Evolutionary conservation across 2,113 vertebrate genomes (phyloP).

Genomic region (Columbina picui): DNA sequence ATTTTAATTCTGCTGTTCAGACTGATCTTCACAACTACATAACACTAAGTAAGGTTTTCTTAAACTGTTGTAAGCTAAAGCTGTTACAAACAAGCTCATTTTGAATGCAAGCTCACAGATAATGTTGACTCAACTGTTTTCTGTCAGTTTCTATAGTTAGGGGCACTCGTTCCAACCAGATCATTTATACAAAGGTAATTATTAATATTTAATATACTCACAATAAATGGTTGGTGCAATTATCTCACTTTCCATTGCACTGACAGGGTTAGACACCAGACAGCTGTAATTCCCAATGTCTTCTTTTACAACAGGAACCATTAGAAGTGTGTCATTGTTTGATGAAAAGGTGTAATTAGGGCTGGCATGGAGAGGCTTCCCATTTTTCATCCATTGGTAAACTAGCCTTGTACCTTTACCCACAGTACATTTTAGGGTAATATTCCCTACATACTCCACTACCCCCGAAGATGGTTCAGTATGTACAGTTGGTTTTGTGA

Average conservation of each 20-base stretch:
- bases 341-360: slow-evolving; percentile 70
- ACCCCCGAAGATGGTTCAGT: slow-evolving; percentile 75
- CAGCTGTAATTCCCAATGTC: slow-evolving; percentile 83
- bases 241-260: slow-evolving; percentile 75
- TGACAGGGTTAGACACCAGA: slow-evolving; percentile 77
- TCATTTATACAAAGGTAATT: background rate
- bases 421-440: slow-evolving; percentile 77
- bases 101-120: background rate
- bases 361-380: slow-evolving; percentile 47
- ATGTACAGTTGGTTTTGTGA: slow-evolving; percentile 71
- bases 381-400: slow-evolving; percentile 82
- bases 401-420: slow-evolving; percentile 72
- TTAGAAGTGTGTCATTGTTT: slow-evolving; percentile 73
- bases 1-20: background rate
- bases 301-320: slow-evolving; percentile 79
- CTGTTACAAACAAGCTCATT: background rate
- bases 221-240: slow-evolving; percentile 81
- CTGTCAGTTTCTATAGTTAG: background rate
- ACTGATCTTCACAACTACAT: background rate
- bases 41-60: background rate
- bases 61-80: background rate
- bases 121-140: background rate
- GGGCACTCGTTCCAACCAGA: background rate
- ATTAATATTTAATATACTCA: slow-evolving; percentile 75
- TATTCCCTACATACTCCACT: slow-evolving; percentile 78